A percentile compares a stretch with the other conserved stretches of the same genome.
phyloP scores from a whole-genome alignment of 2,888 invertebrate genomes.

The Yponomeuta cagnagella region DNA sequence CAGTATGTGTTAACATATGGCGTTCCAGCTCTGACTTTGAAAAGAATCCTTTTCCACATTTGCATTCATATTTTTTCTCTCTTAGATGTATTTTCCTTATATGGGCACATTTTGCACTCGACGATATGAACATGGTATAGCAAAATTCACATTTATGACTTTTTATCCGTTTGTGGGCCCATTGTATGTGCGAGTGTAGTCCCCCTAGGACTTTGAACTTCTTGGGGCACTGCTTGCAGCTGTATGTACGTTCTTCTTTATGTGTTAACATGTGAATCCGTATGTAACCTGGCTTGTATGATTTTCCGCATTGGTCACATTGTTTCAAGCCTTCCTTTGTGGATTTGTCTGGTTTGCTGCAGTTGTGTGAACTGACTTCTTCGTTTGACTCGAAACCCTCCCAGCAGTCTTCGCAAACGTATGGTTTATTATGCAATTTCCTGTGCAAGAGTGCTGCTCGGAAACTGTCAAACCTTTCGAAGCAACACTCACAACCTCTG shows the following conservation, averaged over 20 bases:
- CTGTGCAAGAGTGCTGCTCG: conserved; percentile 57
- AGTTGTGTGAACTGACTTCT: conserved; percentile 46
- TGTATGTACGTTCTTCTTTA: conserved; percentile 51
- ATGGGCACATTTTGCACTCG: conserved; percentile 63
- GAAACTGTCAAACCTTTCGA: conserved; percentile 66
- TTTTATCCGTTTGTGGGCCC: conserved; percentile 66
- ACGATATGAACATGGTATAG: conserved; percentile 64
- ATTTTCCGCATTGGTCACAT: conserved; percentile 70
- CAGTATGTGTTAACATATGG: conserved; percentile 64
- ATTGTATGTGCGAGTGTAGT: conserved; percentile 60
- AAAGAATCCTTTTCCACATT: conserved; percentile 64
- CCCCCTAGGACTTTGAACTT: conserved; percentile 67
- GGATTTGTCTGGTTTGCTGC: conserved; percentile 27
- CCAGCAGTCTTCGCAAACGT: conserved; percentile 66
- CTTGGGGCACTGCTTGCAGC: conserved; percentile 67
- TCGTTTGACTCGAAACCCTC: conserved; percentile 50
- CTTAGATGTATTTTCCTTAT: conserved; percentile 65
- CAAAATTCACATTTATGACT: conserved; percentile 68
- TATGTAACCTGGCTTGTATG: conserved; percentile 66
- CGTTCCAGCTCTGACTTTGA: conserved; percentile 63
- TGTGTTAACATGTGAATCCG: conserved; percentile 67
- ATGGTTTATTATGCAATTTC: conserved; percentile 60
- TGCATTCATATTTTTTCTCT: conserved; percentile 66
- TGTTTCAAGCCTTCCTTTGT: conserved; percentile 39
- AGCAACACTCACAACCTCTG: conserved; percentile 63